A percentile compares a stretch with the other conserved stretches of the same genome.
phyloP scores from a whole-genome alignment of 2,797 vertebrate species.

The Pristis pectinata region DNA sequence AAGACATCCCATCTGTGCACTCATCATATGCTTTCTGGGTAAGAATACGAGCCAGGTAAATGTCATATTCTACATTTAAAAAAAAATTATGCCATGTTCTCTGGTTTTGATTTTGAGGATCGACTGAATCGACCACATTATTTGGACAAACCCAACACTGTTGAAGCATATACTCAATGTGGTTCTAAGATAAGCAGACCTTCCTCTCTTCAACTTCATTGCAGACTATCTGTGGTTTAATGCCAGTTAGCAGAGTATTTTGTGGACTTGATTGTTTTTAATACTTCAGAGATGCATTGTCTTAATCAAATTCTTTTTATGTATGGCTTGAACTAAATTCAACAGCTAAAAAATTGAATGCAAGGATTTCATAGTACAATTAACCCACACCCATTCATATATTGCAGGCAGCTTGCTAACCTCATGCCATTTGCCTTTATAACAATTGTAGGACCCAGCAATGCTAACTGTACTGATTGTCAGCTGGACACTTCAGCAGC shows the following conservation, averaged over 20 bases:
- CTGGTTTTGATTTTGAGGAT: not conserved
- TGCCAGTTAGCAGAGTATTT: not conserved
- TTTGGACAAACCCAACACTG: not conserved
- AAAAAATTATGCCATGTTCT: not conserved
- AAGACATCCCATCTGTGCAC: not conserved
- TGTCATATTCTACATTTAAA: not conserved
- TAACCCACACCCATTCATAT: too few species aligned
- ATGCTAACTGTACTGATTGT: too few species aligned
- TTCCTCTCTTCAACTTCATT: not conserved
- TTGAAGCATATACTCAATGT: not conserved
- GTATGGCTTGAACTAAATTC: too few species aligned
- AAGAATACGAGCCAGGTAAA: not conserved
- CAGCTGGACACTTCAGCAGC: too few species aligned
- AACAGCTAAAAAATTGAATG: too few species aligned
- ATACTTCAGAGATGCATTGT: not conserved
- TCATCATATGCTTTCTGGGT: not conserved
- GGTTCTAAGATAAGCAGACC: not conserved
- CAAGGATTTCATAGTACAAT: too few species aligned
- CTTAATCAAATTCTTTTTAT: not conserved
- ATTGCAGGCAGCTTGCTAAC: too few species aligned
- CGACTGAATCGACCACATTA: too few species aligned
- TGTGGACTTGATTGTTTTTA: slow-evolving; percentile 12
- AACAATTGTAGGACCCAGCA: too few species aligned
- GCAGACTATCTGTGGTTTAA: not conserved
- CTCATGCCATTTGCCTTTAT: too few species aligned